Conservation (phyloP, 2,113 vertebrate genomes). For the Cyprinodon brontotheroides region DNA sequence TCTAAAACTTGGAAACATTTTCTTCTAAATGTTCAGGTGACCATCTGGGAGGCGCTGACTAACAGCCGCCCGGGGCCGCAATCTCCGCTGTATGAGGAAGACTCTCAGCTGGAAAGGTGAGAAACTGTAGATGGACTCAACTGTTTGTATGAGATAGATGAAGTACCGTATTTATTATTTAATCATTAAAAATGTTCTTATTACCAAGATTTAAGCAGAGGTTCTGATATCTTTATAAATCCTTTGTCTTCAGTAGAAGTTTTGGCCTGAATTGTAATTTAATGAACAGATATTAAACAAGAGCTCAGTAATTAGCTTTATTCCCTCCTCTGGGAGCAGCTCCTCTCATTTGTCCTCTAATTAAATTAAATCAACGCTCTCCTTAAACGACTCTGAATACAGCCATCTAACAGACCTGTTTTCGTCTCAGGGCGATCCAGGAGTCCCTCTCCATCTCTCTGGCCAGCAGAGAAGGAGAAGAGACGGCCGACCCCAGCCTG, state of each 20-base stretch:
- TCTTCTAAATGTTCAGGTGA: conserved; percentile 80
- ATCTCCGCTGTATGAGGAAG: conserved; percentile 84
- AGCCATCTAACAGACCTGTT: background rate
- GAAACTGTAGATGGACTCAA: background rate
- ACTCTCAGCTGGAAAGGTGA: conserved; percentile 91
- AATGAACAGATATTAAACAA: conserved; percentile 57
- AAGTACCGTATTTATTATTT: background rate
- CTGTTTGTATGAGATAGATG: background rate
- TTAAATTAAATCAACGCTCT: conserved; percentile 4
- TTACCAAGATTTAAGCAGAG: background rate
- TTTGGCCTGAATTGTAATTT: conserved; percentile 27
- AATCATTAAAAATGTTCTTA: too few species aligned
- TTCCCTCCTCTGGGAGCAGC: conserved; percentile 42
- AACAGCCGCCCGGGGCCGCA: conserved; percentile 85
- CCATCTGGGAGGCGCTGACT: conserved; percentile 94
- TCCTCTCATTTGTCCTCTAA: conserved; percentile 38
- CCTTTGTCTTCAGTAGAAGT: conserved; percentile 14
- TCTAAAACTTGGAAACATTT: background rate
- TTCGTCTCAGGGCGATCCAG: conserved; percentile 85
- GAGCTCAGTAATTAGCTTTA: conserved; percentile 51
- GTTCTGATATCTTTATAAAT: background rate
- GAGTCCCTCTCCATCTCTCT: conserved; percentile 87
- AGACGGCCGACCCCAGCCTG: conserved; percentile 55
- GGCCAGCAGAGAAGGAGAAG: conserved; percentile 66
- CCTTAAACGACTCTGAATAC: background rate